A percentile compares a stretch with the other conserved stretches of the same genome.
These are phyloP conservation scores for Cydia pomonella DNA, from an alignment of 1,140 invertebrate species.

Conservation along the genomic window DNA sequence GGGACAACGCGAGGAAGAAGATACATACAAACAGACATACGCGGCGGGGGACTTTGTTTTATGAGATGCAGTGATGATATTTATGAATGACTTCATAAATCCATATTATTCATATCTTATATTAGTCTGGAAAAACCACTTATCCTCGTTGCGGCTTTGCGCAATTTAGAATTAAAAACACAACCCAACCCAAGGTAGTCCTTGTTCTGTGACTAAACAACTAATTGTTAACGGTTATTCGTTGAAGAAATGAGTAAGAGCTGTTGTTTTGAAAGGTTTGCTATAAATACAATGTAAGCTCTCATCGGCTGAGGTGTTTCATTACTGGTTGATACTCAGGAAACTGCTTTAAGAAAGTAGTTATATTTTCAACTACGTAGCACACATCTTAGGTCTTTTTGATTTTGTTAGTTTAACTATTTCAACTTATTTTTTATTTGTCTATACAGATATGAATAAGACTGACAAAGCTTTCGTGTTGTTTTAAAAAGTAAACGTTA, in stretches of 20 bases:
- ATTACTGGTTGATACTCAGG: not conserved
- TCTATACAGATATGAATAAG: no score
- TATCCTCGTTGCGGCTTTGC: not conserved
- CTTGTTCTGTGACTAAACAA: not conserved
- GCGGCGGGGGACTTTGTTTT: no score
- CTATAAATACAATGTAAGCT: not conserved
- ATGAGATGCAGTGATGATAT: no score
- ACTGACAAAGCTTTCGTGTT: no score
- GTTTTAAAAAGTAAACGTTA: no score
- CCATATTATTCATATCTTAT: not conserved
- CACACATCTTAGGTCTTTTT: no score
- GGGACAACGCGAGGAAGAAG: no score
- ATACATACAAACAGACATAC: no score
- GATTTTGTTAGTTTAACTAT: no score
- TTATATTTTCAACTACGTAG: not conserved
- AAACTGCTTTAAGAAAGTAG: not conserved
- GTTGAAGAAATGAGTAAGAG: slow-evolving; percentile 6
- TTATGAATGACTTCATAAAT: no score
- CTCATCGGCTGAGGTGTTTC: not conserved
- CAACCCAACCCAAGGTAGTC: slow-evolving; percentile 3
- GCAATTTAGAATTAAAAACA: slow-evolving; percentile 14
- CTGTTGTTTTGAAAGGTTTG: slow-evolving; percentile 2
- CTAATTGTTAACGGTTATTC: slow-evolving; percentile 27
- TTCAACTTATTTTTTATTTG: no score
- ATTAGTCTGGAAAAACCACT: not conserved